These are phyloP conservation scores for Drosophila subobscura DNA, from an alignment of 1,140 invertebrate species.

Conservation along the genomic window DNA sequence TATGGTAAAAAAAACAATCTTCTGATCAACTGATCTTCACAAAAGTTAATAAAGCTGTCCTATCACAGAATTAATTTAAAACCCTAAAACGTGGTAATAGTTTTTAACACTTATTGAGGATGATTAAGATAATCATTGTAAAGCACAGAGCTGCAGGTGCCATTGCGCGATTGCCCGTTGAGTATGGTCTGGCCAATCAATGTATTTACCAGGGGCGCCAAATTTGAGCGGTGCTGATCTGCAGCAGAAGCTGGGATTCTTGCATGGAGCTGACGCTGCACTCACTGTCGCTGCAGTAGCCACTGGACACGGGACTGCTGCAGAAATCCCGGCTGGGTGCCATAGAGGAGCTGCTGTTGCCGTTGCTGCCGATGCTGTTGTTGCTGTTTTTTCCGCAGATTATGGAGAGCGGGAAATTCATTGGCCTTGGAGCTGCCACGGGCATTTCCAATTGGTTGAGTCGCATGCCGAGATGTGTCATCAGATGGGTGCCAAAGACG, in stretches of 20 bases:
- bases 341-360: conserved; percentile 39
- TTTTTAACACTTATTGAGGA: conserved; percentile 18
- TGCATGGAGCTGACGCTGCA: conserved; percentile 30
- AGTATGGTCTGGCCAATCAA: not conserved
- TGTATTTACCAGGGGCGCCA: conserved; percentile 78
- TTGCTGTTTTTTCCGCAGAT: conserved; percentile 46
- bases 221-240: conserved; percentile 62
- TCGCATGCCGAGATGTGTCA: conserved; percentile 93
- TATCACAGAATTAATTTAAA: conserved; percentile 77
- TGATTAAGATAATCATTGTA: conserved; percentile 73
- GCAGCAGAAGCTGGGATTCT: conserved; percentile 50
- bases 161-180: conserved; percentile 65
- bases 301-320: conserved; percentile 81
- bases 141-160: conserved; percentile 72
- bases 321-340: conserved; percentile 26
- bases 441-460: conserved; percentile 86
- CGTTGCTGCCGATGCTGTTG: conserved; percentile 27
- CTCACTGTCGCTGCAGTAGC: conserved; percentile 79
- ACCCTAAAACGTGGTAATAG: conserved; percentile 64
- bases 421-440: conserved; percentile 42
- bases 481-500: conserved; percentile 91
- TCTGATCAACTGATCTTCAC: conserved; percentile 57
- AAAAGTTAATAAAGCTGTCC: conserved; percentile 77
- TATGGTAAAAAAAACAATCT: conserved; percentile 69
- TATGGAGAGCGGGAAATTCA: conserved; percentile 64